phyloP scores from a whole-genome alignment of 2,797 vertebrate genomes.

The Acanthornis magna region DNA sequence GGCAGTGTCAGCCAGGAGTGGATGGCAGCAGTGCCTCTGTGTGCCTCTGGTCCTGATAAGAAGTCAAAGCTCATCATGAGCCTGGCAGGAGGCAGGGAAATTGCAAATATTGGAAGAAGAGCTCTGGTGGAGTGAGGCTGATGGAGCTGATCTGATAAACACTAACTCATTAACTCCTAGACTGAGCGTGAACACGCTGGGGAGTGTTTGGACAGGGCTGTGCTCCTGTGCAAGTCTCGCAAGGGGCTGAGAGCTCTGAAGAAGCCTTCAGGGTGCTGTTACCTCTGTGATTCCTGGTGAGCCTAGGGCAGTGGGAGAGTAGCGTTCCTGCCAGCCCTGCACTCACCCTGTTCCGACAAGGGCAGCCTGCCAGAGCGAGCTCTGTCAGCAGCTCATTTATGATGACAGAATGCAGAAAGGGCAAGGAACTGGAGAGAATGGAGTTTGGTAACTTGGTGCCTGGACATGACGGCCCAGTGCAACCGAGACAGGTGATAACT shows the following conservation, averaged over 20 bases:
- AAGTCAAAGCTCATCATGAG: neutral
- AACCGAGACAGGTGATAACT: neutral
- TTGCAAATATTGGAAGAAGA: neutral
- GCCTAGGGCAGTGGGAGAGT: neutral
- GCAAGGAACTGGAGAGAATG: neutral
- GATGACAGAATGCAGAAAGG: neutral
- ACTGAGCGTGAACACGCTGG: neutral
- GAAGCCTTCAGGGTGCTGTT: neutral
- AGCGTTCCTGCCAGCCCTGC: neutral
- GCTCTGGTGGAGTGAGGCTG: neutral
- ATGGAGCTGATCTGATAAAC: neutral
- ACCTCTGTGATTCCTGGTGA: neutral
- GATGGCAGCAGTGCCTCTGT: neutral
- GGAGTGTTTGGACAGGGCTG: neutral
- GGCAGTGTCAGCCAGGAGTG: rapidly evolving
- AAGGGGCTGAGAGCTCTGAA: neutral
- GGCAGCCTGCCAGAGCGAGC: neutral
- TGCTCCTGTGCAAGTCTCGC: neutral
- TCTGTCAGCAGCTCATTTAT: slow-evolving; percentile 3
- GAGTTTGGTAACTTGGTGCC: neutral
- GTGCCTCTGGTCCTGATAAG: neutral
- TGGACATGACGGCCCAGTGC: no score
- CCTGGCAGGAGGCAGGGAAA: neutral
- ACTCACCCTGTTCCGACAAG: neutral
- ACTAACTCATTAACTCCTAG: neutral